A percentile compares a stretch with the other conserved stretches of the same genome.
Evolutionary conservation across 2,113 vertebrate species (phyloP).

Genomic region (Cairina moschata): DNA sequence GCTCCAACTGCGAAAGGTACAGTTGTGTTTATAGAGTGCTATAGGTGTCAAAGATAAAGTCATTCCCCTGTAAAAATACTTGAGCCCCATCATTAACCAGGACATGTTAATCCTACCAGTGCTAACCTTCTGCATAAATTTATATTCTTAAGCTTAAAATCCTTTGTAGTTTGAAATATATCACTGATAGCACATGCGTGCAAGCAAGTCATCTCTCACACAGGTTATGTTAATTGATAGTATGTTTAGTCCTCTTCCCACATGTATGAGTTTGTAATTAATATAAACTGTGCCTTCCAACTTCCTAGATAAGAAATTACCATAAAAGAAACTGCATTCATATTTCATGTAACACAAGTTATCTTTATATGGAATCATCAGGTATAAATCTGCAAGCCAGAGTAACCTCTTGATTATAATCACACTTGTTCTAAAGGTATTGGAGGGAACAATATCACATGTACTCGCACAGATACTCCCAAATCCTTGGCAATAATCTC

Average conservation of each 20-base stretch:
- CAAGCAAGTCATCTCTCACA: background rate
- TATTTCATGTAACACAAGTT: background rate
- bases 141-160: background rate
- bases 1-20: background rate
- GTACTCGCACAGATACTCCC: background rate
- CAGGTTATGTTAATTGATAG: background rate
- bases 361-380: background rate
- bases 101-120: background rate
- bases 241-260: background rate
- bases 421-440: background rate
- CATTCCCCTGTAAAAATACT: background rate
- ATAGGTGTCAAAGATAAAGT: background rate
- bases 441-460: background rate
- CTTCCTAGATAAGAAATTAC: background rate
- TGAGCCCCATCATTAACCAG: background rate
- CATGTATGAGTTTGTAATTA: background rate
- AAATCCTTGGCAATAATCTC: background rate
- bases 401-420: background rate
- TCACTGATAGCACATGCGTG: background rate
- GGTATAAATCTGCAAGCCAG: background rate
- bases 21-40: background rate
- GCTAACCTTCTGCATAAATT: background rate
- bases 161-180: background rate
- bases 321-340: background rate
- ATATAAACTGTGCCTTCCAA: background rate